These are phyloP conservation scores for Illadopsis cleaveri DNA, from an alignment of 2,113 vertebrate species.

Conservation along the genomic window DNA sequence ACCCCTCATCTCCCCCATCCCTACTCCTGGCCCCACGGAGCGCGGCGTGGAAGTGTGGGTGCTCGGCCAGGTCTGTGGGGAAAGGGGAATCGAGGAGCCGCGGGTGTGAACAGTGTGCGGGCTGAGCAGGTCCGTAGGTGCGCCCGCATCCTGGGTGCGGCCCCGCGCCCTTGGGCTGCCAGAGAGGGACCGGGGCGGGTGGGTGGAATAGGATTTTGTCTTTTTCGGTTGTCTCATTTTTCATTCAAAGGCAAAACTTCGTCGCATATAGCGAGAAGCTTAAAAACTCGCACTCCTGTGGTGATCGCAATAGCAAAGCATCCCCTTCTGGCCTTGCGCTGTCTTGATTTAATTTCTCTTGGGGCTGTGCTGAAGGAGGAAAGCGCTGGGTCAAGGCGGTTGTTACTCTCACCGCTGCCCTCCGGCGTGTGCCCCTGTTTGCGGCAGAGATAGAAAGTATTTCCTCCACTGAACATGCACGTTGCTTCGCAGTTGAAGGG, in stretches of 20 bases:
- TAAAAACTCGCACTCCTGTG: neutral
- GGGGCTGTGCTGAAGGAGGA: neutral
- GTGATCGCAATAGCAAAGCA: neutral
- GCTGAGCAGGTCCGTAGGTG: neutral
- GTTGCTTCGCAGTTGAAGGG: neutral
- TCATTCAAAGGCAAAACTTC: neutral
- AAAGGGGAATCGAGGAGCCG: neutral
- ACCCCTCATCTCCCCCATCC: neutral
- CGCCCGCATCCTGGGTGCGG: neutral
- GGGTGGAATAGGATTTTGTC: neutral
- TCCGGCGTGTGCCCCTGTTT: neutral
- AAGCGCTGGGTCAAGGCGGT: neutral
- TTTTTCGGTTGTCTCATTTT: neutral
- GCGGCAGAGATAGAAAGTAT: neutral
- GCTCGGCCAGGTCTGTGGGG: neutral
- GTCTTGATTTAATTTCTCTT: neutral
- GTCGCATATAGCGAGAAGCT: neutral
- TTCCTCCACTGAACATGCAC: neutral
- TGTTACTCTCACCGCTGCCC: neutral
- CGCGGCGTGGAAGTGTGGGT: neutral
- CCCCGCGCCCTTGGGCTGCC: neutral
- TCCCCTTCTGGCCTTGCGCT: neutral
- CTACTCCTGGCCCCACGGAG: neutral
- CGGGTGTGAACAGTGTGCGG: neutral
- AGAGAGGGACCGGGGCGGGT: neutral